Percentiles rank a stretch among this genome's conserved stretches.
phyloP scores from a whole-genome alignment of 2,113 vertebrate genomes.

The Peromyscus californicus region DNA sequence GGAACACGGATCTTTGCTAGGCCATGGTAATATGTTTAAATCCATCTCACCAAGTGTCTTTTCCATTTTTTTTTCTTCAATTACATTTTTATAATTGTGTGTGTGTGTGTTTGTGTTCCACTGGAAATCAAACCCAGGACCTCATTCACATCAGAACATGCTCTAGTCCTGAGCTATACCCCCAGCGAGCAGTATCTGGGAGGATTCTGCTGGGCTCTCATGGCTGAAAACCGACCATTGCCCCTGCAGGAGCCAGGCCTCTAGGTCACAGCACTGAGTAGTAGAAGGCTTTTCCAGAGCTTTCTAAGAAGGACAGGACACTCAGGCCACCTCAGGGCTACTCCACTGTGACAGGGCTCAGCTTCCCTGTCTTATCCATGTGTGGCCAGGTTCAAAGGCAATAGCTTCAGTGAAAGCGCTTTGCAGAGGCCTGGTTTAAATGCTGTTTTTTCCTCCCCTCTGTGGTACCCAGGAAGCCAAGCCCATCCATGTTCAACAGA shows the following conservation, averaged over 20 bases:
- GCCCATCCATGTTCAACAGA: background rate
- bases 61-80: background rate
- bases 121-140: background rate
- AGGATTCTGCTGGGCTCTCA: background rate
- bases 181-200: background rate
- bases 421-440: conserved; percentile 2
- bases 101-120: background rate
- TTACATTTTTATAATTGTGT: background rate
- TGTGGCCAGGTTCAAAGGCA: conserved; percentile 33
- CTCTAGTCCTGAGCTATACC: background rate
- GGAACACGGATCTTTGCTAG: background rate
- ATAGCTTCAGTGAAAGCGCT: conserved; percentile 50
- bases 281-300: background rate
- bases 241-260: background rate
- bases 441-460: background rate
- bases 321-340: background rate
- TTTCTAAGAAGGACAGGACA: background rate
- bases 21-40: background rate
- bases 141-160: background rate
- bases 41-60: background rate
- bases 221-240: background rate
- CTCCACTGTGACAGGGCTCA: background rate
- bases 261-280: background rate
- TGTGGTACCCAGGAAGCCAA: background rate
- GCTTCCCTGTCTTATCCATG: background rate